phyloP scores from a whole-genome alignment of 2,797 vertebrate genomes.

The Argya squamiceps region DNA sequence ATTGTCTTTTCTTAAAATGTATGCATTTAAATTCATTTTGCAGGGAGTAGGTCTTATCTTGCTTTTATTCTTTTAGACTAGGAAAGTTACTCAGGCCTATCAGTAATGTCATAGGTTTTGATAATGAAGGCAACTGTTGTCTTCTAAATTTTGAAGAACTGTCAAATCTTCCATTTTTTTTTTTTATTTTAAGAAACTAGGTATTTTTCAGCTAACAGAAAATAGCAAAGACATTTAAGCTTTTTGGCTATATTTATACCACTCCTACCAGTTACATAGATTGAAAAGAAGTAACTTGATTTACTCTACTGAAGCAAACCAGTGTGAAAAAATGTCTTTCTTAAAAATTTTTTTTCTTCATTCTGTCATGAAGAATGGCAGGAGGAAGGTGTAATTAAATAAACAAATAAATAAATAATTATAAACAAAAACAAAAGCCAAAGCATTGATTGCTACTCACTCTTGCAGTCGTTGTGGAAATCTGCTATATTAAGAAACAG shows the following conservation, averaged over 20 bases:
- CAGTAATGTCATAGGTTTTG: background rate
- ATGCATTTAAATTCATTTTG: background rate
- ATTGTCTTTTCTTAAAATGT: background rate
- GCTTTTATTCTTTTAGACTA: background rate
- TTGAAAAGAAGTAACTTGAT: background rate
- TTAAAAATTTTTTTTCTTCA: fast-evolving
- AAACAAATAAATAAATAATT: background rate
- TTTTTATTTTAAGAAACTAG: background rate
- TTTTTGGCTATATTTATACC: background rate
- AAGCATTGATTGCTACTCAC: background rate
- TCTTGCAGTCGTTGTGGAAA: background rate
- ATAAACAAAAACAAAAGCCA: background rate
- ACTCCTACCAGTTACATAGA: background rate
- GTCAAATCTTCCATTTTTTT: background rate
- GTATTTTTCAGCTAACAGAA: background rate
- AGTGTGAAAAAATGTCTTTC: background rate
- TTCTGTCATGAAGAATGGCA: background rate
- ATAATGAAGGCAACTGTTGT: background rate
- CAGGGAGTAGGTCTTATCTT: background rate
- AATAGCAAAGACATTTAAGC: fast-evolving
- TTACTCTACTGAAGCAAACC: background rate
- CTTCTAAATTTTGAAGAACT: background rate
- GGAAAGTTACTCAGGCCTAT: background rate
- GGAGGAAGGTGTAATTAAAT: background rate
- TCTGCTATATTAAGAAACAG: background rate